phyloP scores from a whole-genome alignment of 2,888 invertebrate species.

The Hydriomena furcata region DNA sequence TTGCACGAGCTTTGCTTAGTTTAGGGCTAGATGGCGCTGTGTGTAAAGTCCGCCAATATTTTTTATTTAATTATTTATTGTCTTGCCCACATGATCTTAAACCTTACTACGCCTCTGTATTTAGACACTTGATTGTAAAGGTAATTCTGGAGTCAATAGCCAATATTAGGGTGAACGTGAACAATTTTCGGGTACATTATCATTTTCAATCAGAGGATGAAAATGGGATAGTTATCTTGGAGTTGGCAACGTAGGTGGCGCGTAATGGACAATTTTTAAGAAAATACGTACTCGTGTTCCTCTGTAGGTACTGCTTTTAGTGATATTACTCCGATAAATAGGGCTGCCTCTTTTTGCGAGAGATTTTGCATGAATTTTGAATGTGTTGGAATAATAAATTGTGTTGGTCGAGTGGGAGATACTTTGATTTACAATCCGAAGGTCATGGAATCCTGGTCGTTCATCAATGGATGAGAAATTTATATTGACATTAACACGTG shows the following conservation, averaged over 20 bases:
- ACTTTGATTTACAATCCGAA: too few relatives aligned
- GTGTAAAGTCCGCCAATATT: too few relatives aligned
- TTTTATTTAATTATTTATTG: too few relatives aligned
- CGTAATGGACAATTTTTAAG: conserved; percentile 23
- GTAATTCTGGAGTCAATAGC: conserved; percentile 37
- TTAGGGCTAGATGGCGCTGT: too few relatives aligned
- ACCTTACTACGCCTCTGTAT: conserved; percentile 26
- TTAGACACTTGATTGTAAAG: conserved; percentile 33
- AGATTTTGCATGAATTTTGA: conserved; percentile 23
- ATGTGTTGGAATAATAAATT: too few relatives aligned
- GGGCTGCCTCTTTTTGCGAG: conserved; percentile 2
- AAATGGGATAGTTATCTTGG: conserved; percentile 24
- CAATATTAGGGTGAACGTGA: conserved; percentile 32
- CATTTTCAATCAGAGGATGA: conserved; percentile 29
- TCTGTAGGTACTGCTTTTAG: conserved; percentile 17
- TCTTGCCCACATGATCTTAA: too few relatives aligned
- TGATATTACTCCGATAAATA: conserved; percentile 27
- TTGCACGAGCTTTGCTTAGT: too few relatives aligned
- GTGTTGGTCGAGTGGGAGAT: too few relatives aligned
- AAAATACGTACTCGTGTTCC: conserved; percentile 14
- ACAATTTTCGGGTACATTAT: conserved; percentile 38
- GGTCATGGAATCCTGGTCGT: too few relatives aligned
- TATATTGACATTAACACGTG: too few relatives aligned
- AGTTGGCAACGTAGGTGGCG: conserved; percentile 25
- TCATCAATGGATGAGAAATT: too few relatives aligned